Evolutionary conservation across 2,113 vertebrate species (phyloP), one percentile per base, ranked within the genome.

Genomic region (Semicossyphus pulcher): DNA sequence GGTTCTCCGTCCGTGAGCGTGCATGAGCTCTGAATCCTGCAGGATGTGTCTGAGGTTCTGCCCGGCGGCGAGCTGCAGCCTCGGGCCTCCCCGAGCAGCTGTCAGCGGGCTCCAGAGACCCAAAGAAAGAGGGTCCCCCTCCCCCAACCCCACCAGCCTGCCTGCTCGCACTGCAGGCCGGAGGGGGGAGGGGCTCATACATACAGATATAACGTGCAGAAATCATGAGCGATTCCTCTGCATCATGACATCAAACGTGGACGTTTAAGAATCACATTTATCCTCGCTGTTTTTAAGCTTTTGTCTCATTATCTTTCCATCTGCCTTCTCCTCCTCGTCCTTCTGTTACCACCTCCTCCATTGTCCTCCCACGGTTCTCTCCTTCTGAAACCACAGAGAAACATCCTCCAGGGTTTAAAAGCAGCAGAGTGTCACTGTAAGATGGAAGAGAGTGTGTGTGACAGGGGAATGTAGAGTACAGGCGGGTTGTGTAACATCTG

Each of bases 71-170:
- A 64, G 81, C 72, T 49, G 66, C 84, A 80, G 86, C 86, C 88
- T 59, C 83, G 39, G 87, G 91, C 81, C 73, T 85, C 84, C 29
- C 69, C 5, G 67, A 88, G 88, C 93, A 92, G 92, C 91, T 92
- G 91, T 92, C 86, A 80, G 58, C 65, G 7, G 37, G 82, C 84
- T 84, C 73, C 21, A 54, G 76, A 85, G 85, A 82, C 63, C 23
- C 42, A 70, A 59, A 83, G 83, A 86, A 80, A 86, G 82, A 70
- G 74, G 77, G 49, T 4, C 51, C 59, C 91, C 90, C 88, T 86
- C 91, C 91, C 91, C 91, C 91, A 85, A 63, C 84, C 78, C 65
- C 42, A 79, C 71, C 86, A 82, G 81, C 66, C 80, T 77, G 86
- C 74, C 59, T 81, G 81, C 74, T 80, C 76, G 60, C 71, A 25